These are phyloP conservation scores for Spea hammondii DNA, from an alignment of 2,797 vertebrate genomes.

Conservation along the genomic window DNA sequence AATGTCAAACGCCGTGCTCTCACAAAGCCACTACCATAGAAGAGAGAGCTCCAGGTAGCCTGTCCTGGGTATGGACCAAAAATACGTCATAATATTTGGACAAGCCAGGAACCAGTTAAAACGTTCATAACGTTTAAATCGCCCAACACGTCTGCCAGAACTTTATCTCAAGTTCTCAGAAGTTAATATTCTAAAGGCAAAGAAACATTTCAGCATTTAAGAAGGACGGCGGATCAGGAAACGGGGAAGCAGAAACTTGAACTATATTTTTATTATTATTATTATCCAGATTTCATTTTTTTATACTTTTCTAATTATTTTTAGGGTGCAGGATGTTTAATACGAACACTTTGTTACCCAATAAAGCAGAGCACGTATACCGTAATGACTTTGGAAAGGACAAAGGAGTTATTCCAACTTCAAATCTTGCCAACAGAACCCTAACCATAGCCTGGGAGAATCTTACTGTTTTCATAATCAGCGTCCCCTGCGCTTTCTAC, in stretches of 20 bases:
- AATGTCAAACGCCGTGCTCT: too few species aligned
- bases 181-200: slow-evolving; percentile 5
- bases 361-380: slow-evolving; percentile 10
- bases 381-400: slow-evolving; percentile 10
- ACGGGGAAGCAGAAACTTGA: not conserved
- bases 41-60: too few species aligned
- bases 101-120: slow-evolving; percentile 31
- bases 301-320: not conserved
- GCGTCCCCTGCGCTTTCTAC: slow-evolving; percentile 3
- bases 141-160: slow-evolving; percentile 19
- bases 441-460: not conserved
- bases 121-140: slow-evolving; percentile 31
- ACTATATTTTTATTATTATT: not conserved
- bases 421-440: not conserved
- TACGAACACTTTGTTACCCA: not conserved
- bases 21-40: too few species aligned
- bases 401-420: not conserved
- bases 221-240: not conserved
- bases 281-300: not conserved
- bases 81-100: slow-evolving; percentile 33
- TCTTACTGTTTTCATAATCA: slow-evolving; percentile 17
- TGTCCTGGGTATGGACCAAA: slow-evolving; percentile 2
- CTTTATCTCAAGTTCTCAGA: slow-evolving; percentile 3
- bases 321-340: slow-evolving; percentile 1
- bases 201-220: not conserved